Base-by-base conservation (phyloP, 2,797 vertebrate genomes). In the Macroramphosus scolopax region DNA sequence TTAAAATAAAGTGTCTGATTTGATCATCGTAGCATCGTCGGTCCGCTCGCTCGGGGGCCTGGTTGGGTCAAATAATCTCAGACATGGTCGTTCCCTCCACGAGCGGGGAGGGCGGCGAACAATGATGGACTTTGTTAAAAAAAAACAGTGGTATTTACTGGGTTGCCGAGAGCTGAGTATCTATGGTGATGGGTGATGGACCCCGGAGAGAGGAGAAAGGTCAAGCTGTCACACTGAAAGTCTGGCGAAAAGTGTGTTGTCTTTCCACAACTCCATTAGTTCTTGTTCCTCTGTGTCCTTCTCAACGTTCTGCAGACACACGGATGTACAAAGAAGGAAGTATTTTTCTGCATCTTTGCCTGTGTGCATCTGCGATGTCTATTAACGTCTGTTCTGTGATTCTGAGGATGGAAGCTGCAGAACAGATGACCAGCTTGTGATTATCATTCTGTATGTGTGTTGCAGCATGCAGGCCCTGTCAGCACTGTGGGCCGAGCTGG, bases 141-240 rank as follows among this genome's bases (percentile, higher is more conserved):
- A 48, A 41, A 33, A 34, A 51, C 47, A 47, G 51, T 37, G 42
- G 29, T 60, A 61, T 80, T 71, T 53, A 46, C 56, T n/a, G 30
- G 47, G 63, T 69, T 63, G 53, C 75, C 5, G 37, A 49, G 54
- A 58, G 61, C 45, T 5, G 40, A 47, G 70, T 82, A 67, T 62
- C 68, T 70, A 68, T 58, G 67, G 70, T 61, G 77, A 78, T 67
- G 73, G 78, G 64, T 57, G 64, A 34, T 17, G 15, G 58, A 51
- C 51, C 59, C 57, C 0, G 61, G 51, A 62, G 57, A 58, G 61
- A 33, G 34, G 66, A 80, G 65, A n/a, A 86, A 84, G 82, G 86
- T 85, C 81, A 81, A 59, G 44, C 63, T 60, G 77, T 78, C 77
- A 63, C 50, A 49, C 47, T 64, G n/a, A 35, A 8, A 63, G 56